Conservation (phyloP, 2,113 vertebrate species). For the Oreochromis aureus region DNA sequence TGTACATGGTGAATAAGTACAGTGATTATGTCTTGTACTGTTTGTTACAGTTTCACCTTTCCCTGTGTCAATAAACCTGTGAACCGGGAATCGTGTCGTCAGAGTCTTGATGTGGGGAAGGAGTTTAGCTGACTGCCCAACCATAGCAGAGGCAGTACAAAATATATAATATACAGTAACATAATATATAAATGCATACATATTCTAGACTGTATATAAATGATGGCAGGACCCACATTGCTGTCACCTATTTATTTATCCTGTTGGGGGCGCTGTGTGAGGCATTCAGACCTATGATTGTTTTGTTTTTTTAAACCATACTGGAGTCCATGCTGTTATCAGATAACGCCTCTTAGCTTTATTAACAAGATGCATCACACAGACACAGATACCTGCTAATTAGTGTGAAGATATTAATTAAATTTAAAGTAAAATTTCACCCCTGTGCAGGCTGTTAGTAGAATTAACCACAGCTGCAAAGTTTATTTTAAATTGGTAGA, state of each 20-base stretch:
- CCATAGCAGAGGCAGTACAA: too few relatives aligned
- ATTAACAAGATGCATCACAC: background rate
- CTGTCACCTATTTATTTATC: background rate
- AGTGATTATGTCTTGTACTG: too few relatives aligned
- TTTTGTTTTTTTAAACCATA: background rate
- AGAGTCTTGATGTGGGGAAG: too few relatives aligned
- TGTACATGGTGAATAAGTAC: too few relatives aligned
- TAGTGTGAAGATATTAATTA: background rate
- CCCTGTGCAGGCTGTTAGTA: background rate
- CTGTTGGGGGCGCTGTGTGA: background rate
- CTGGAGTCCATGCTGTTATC: background rate
- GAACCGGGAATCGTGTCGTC: too few relatives aligned
- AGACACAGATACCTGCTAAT: background rate
- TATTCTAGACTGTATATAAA: background rate
- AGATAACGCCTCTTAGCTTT: background rate
- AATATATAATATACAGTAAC: background rate
- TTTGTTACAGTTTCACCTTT: too few relatives aligned
- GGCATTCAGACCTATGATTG: too few relatives aligned
- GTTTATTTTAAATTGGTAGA: background rate
- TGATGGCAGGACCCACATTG: background rate
- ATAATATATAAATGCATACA: background rate
- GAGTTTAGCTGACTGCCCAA: too few relatives aligned
- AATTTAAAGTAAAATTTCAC: background rate
- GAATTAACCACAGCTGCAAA: background rate
- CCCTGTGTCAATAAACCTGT: too few relatives aligned